Evolutionary conservation across 2,797 vertebrate species (phyloP), one percentile per base, ranked within the genome.

Genomic region (Aphelocoma californica): DNA sequence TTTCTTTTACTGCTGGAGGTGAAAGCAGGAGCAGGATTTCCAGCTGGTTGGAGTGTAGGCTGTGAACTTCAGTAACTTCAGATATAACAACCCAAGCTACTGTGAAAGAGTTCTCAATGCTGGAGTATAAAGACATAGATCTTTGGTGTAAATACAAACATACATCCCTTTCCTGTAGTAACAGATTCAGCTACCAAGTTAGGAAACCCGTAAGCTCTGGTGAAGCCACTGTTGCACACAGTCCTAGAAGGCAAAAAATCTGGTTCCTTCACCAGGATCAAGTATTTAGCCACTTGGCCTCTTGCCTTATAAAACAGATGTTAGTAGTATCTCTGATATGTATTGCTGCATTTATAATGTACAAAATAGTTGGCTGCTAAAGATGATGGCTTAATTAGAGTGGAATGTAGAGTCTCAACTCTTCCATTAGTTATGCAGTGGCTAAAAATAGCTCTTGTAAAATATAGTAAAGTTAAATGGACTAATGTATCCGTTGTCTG

Each of bases 231-330:
- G 57, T 47, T 80, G 10, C 38, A 38, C 25, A 28, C 24, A 56
- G 87, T 96, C 90, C 77, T 95, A 93, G 92, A 96, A 96, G 95
- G 91, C 89, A 90, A 79, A 90, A 92, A 86, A 70, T 47, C 44
- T 90, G 42, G 14, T 94, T 94, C 58, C 23, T 94, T 91, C 64
- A 84, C 86, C 47, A 64, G 77, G 74, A 82, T 92, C 28, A 75
- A 73, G 21, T 79, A 72, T 92, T 92, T 82, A 84, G 53, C 74
- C 32, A 40, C 67, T 96, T 97, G 95, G 95, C 91, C 42, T 81
- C 34, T 86, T 96, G 95, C 95, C 96, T 96, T n/a, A 48, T 89
- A 51, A 96, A 91, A 83, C 94, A 97, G 95, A 96, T 96, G 89
- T 78, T 93, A 92, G 42, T 95, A 89, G 94, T 97, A 97, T 95